Evolutionary conservation across 2,113 vertebrate species (phyloP), one percentile per base, ranked within the genome.

Genomic region (Paradisaea rubra): DNA sequence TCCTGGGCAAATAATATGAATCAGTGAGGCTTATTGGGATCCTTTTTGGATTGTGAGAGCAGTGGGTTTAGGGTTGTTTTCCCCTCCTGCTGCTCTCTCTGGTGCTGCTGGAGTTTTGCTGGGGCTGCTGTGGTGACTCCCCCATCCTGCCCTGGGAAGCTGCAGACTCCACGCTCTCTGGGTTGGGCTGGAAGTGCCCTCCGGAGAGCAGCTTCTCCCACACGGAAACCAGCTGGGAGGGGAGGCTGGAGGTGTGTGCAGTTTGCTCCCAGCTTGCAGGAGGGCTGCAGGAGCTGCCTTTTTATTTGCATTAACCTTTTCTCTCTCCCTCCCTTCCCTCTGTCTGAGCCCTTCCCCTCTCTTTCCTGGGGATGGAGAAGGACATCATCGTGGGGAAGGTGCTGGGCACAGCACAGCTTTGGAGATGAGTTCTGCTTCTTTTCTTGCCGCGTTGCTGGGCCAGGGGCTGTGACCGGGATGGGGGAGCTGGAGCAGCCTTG

Each of bases 141-240:
- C 50, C 39, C 31, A 7, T 39, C 17, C 59, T 33, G 78, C 23
- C 13, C n/a, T 28, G 60, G 25, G 53, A 21, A 37, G 22, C 15
- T 54, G 37, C 41, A 77, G 25, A 2, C 21, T 37, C 66, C 15
- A 1, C 3, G 0, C 30, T 37, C 15, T 37, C 31, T 64, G 35
- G 49, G 6, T 1, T 28, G n/a, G 64, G 30, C 60, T 79, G 70
- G 53, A 76, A 45, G 49, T 54, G 57, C 15, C 9, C 33, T 65
- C 27, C 0, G 1, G 54, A 66, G n/a, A 79, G 18, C 31, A 77
- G 12, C 47, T 60, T 91, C 41, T 59, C 23, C 42, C 11, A 1
- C 11, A 20, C 6, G 2, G 2, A 19, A 45, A 7, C 2, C 3
- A 65, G 42, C 1, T 2, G 70, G 47, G 54, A 27, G 42, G n/a